Evolutionary conservation across 2,113 vertebrate species (phyloP).

Genomic region (Rhynchomys soricoides): DNA sequence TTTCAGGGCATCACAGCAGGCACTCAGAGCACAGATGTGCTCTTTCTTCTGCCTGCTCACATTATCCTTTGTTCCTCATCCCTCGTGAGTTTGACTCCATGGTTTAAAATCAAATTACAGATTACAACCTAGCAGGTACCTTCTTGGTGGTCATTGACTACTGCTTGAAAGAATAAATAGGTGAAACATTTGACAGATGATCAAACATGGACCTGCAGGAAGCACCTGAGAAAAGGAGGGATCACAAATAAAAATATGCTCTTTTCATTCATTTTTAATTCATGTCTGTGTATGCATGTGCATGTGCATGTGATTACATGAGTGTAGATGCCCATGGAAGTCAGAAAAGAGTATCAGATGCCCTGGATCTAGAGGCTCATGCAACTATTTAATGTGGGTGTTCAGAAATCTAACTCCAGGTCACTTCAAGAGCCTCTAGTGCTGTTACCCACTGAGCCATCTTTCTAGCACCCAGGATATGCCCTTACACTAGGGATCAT

Average conservation of each 20-base stretch:
- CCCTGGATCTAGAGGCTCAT: not conserved
- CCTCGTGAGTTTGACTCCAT: not conserved
- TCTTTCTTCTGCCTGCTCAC: not conserved
- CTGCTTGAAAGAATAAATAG: slow-evolving; percentile 5
- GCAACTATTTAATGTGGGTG: not conserved
- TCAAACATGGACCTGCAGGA: not conserved
- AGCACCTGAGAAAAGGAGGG: not conserved
- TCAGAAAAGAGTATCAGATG: not conserved
- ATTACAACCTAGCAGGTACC: not conserved
- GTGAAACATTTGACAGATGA: slow-evolving; percentile 24
- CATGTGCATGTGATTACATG: not conserved
- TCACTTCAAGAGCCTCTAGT: not conserved
- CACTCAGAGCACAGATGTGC: not conserved
- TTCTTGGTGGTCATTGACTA: not conserved
- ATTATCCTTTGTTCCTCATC: not conserved
- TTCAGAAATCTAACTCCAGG: not conserved
- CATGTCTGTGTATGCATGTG: not conserved
- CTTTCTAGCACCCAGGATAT: not conserved
- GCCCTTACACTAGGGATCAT: not conserved
- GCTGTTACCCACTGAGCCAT: not conserved
- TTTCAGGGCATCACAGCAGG: not conserved
- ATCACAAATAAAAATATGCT: not conserved
- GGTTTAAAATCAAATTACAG: slow-evolving; percentile 23
- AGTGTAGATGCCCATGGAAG: not conserved
- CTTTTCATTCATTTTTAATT: not conserved